These are phyloP conservation scores for Onychostoma macrolepis DNA, from an alignment of 2,113 vertebrate genomes.

Conservation along the genomic window DNA sequence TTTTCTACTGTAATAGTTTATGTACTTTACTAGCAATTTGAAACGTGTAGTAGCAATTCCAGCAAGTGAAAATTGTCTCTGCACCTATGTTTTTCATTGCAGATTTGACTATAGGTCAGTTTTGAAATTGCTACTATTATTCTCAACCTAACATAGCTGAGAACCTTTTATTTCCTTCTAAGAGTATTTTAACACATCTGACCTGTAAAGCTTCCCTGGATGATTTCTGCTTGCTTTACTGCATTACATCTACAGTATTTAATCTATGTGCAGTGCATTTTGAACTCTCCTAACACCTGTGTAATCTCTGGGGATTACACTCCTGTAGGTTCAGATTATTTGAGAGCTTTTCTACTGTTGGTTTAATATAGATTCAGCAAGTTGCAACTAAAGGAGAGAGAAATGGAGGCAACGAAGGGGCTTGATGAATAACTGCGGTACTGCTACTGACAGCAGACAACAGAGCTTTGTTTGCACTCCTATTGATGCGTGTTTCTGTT, in stretches of 20 bases:
- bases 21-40: too few species aligned
- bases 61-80: neutral
- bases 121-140: neutral
- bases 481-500: constrained; percentile 1
- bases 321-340: constrained; percentile 33
- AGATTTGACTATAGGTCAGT: neutral
- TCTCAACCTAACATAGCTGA: neutral
- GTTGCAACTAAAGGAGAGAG: neutral
- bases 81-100: neutral
- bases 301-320: constrained; percentile 55
- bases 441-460: constrained; percentile 64
- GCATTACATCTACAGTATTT: constrained; percentile 25
- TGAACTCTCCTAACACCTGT: constrained; percentile 29
- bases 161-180: neutral
- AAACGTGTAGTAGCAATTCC: neutral
- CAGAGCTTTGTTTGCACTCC: constrained; percentile 41
- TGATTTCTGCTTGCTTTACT: constrained; percentile 21
- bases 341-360: constrained; percentile 15
- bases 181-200: neutral
- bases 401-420: constrained; percentile 24
- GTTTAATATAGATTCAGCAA: constrained; percentile 29
- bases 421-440: constrained; percentile 72
- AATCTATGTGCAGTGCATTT: constrained; percentile 34
- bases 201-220: neutral
- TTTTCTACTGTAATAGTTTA: too few species aligned